A percentile compares a stretch with the other conserved stretches of the same genome.
Conservation (phyloP, 2,888 invertebrate genomes). For the Plagiodera versicolora region DNA sequence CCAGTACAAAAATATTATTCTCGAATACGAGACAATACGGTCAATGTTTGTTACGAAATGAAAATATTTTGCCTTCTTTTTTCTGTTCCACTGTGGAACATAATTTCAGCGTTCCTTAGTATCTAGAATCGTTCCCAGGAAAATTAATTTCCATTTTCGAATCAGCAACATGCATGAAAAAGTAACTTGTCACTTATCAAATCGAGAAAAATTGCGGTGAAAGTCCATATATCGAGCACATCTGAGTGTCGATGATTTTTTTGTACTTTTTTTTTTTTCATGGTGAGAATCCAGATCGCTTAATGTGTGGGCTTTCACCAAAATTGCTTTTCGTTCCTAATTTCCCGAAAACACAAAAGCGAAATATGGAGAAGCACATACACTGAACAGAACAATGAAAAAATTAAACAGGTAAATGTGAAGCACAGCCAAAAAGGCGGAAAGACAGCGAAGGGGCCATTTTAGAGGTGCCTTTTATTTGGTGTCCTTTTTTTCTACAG, state of each 20-base stretch:
- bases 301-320: no score
- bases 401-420: slow-evolving; percentile 36
- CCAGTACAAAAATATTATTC: no score
- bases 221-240: no score
- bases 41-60: background rate
- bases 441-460: slow-evolving; percentile 11
- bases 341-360: slow-evolving; percentile 20
- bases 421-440: slow-evolving; percentile 38
- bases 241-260: no score
- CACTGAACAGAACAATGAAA: slow-evolving; percentile 18
- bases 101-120: no score
- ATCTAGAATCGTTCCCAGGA: no score
- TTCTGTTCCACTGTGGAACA: no score
- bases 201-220: background rate
- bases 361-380: slow-evolving; percentile 24
- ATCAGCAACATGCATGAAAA: slow-evolving; percentile 11
- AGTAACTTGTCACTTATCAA: background rate
- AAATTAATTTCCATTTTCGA: background rate
- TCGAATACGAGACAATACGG: background rate
- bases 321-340: background rate
- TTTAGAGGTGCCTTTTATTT: slow-evolving; percentile 12
- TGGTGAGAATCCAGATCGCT: no score
- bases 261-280: no score
- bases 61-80: background rate
- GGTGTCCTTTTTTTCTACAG: no score